phyloP scores from a whole-genome alignment of 2,888 invertebrate species.

The Calameuta idolon region DNA sequence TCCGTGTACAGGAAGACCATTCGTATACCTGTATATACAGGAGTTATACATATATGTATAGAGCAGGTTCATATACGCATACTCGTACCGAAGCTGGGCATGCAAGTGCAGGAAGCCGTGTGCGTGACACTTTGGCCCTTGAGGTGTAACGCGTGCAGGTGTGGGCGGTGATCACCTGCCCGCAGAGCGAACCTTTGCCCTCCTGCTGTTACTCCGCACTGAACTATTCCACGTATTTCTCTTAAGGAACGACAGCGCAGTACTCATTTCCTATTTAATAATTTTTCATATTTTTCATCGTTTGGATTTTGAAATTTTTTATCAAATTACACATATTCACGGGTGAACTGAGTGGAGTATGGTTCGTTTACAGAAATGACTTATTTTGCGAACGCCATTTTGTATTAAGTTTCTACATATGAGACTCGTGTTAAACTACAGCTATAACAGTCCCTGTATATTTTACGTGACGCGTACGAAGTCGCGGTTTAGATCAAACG shows the following conservation, averaged over 20 bases:
- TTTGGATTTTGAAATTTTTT: not conserved
- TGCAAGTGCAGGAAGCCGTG: conserved; percentile 1
- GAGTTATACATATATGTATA: not conserved
- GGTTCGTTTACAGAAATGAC: not conserved
- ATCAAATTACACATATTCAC: not conserved
- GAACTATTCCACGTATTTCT: conserved; percentile 12
- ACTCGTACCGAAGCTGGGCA: not conserved
- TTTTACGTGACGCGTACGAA: not conserved
- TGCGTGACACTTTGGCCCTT: conserved; percentile 21
- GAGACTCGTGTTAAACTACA: not conserved
- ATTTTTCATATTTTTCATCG: not conserved
- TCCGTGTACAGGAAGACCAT: conserved; percentile 13
- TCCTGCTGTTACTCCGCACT: conserved; percentile 27
- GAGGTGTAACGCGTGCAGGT: conserved; percentile 39
- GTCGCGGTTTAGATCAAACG: not conserved
- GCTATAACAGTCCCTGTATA: not conserved
- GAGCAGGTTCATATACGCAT: not conserved
- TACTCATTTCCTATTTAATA: not conserved
- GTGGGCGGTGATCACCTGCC: conserved; percentile 62
- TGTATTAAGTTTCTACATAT: not conserved
- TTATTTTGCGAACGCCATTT: not conserved
- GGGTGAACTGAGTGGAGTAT: not conserved
- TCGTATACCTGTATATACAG: not conserved
- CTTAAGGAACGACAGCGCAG: not conserved
- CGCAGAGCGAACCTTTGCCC: conserved; percentile 38